Evolutionary conservation across 2,888 invertebrate species (phyloP).

Genomic region (Prosopocoilus inquinatus): DNA sequence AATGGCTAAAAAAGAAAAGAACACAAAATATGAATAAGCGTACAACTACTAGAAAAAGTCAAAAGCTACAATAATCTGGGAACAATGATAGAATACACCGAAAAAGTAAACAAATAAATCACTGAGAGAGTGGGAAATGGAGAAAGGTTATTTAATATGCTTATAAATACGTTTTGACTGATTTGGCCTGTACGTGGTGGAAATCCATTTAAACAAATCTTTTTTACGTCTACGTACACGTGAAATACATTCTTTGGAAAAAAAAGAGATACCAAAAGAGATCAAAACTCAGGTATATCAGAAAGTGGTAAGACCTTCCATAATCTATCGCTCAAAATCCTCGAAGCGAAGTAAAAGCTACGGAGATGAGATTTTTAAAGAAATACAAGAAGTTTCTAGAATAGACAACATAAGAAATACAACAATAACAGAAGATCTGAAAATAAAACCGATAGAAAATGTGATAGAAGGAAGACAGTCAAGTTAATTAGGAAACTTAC

Average conservation of each 20-base stretch:
- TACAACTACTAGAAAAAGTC: slow-evolving; percentile 4
- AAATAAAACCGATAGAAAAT: neutral
- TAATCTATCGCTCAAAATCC: neutral
- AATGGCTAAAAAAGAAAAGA: neutral
- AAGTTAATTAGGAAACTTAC: too few relatives aligned
- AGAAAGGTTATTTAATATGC: slow-evolving; percentile 7
- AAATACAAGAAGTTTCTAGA: neutral
- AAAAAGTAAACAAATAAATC: slow-evolving; percentile 1
- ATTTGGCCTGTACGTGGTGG: too few relatives aligned
- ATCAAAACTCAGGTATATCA: too few relatives aligned
- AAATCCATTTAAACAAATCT: too few relatives aligned
- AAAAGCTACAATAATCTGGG: slow-evolving; percentile 8
- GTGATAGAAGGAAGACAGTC: neutral
- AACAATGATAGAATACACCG: too few relatives aligned
- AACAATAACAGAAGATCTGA: neutral
- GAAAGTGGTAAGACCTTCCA: neutral
- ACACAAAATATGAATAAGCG: neutral
- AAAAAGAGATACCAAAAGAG: neutral
- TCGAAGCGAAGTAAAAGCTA: neutral
- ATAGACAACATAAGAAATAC: neutral
- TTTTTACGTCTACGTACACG: too few relatives aligned
- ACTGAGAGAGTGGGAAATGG: slow-evolving; percentile 5
- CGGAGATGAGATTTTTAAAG: neutral
- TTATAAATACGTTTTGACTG: too few relatives aligned
- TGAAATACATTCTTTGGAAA: slow-evolving; percentile 8